Conservation (phyloP, 2,113 vertebrate genomes). For the Amphilophus citrinellus region DNA sequence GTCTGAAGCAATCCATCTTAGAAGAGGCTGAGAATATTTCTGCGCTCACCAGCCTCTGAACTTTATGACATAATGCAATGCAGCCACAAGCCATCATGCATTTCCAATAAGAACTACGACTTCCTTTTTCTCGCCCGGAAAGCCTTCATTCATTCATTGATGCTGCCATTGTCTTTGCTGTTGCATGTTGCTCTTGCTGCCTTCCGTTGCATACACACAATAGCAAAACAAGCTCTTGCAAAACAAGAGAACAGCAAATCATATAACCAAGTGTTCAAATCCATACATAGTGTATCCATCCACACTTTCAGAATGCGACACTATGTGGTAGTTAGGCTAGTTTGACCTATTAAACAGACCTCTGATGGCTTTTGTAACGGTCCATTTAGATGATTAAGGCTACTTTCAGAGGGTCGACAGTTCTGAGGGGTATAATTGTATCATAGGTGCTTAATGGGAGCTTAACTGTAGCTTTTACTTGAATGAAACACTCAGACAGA, state of each 20-base stretch:
- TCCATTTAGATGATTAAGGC: slow-evolving; percentile 56
- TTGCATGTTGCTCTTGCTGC: neutral
- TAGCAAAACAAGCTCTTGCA: too few species aligned
- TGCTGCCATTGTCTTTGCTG: neutral
- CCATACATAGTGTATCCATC: slow-evolving; percentile 1
- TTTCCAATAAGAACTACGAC: neutral
- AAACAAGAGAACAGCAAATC: neutral
- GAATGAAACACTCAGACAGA: slow-evolving; percentile 48
- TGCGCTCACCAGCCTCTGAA: neutral
- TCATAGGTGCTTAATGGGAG: slow-evolving; percentile 50
- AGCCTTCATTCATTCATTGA: neutral
- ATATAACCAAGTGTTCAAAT: neutral
- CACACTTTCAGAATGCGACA: slow-evolving; percentile 4
- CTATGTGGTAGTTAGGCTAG: neutral
- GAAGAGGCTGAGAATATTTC: neutral
- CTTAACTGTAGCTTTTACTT: slow-evolving; percentile 56
- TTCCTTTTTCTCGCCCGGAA: neutral
- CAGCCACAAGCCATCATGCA: neutral
- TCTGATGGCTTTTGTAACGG: slow-evolving; percentile 3
- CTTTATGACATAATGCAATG: neutral
- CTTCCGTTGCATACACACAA: neutral
- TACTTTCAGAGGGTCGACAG: slow-evolving; percentile 23
- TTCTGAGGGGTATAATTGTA: slow-evolving; percentile 17
- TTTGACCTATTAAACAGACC: slow-evolving; percentile 35
- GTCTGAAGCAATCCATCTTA: neutral